Evolutionary conservation across 2,888 invertebrate genomes (phyloP), one percentile per base, ranked within the genome.

Genomic region (Troides oblongomaculatus): DNA sequence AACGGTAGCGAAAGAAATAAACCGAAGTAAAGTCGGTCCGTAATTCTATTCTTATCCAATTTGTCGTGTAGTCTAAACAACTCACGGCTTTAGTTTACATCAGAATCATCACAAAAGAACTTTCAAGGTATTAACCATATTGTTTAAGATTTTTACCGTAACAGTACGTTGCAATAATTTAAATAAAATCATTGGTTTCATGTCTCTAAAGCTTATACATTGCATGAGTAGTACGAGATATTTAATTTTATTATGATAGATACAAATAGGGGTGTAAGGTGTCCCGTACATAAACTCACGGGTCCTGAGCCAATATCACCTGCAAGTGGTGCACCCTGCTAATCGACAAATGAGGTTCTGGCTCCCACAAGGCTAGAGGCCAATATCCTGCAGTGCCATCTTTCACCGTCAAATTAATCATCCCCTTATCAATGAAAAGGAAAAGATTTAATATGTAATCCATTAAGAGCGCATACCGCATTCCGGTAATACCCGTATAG

Each of bases 21-120:
- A 78, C 73, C 72, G 72, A 60, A 66, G 68, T 76, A 73, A 76
- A 75, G 73, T 75, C 66, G 68, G 74, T 64, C 76, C 74, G 74
- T 80, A 78, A 78, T 77, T 81, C 82, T 84, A 84, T 84, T 85
- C 80, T 80, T 78, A 69, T 61, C 70, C 74, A 68, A 73, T 76
- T 72, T 75, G 76, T 75, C 74, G 73, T 74, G 72, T 68, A 67
- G 53, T 60, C 30, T 64, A 66, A 63, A 63, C 60, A 64, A 60
- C 63, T 56, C 18, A 43, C 25, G 18, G 53, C 25, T 66, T 46
- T 66, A 36, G 59, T 64, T 25, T 60, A 66, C 12, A 69, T 56
- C 53, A 23, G 56, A 61, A 23, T 10, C 50, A 43, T 18, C 17
- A 62, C 62, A 53, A 60, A 17, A 50, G 18, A 50, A 50, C 14